Percentiles rank a stretch among this genome's conserved stretches.
Conservation (phyloP, 2,113 vertebrate genomes). For the Euleptes europaea region DNA sequence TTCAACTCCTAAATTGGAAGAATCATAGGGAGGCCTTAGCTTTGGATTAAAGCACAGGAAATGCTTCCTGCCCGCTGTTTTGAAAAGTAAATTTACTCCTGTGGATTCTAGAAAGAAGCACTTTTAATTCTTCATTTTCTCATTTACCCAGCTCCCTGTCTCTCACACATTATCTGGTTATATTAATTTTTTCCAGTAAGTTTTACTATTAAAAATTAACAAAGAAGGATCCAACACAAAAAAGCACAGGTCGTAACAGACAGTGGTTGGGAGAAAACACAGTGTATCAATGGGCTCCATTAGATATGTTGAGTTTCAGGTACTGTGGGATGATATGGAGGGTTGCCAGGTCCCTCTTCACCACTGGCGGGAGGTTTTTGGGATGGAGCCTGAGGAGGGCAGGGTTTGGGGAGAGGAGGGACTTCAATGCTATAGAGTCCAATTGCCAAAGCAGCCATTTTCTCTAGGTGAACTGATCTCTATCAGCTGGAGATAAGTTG, state of each 20-base stretch:
- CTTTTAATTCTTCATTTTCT: neutral
- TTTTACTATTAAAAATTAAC: neutral
- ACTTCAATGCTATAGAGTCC: too few relatives aligned
- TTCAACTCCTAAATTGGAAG: neutral
- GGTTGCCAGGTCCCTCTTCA: too few relatives aligned
- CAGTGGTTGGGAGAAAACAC: neutral
- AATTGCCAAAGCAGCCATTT: too few relatives aligned
- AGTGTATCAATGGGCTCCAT: too few relatives aligned
- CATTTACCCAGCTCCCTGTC: neutral
- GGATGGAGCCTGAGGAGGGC: too few relatives aligned
- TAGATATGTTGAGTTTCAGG: too few relatives aligned
- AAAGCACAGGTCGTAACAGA: neutral
- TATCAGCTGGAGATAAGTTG: too few relatives aligned
- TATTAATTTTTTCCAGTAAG: neutral
- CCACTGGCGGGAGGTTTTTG: too few relatives aligned
- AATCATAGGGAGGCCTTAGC: neutral
- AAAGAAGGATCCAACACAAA: neutral
- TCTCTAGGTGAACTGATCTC: too few relatives aligned
- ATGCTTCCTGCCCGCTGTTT: neutral
- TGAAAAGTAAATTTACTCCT: conserved; percentile 13
- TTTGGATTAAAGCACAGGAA: neutral
- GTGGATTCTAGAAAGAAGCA: neutral
- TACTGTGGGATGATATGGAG: too few relatives aligned
- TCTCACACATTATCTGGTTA: neutral
- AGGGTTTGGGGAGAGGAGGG: too few relatives aligned